Conservation (phyloP, 92 coral and sea anemone genomes). For the Phenganax stokvisi region DNA sequence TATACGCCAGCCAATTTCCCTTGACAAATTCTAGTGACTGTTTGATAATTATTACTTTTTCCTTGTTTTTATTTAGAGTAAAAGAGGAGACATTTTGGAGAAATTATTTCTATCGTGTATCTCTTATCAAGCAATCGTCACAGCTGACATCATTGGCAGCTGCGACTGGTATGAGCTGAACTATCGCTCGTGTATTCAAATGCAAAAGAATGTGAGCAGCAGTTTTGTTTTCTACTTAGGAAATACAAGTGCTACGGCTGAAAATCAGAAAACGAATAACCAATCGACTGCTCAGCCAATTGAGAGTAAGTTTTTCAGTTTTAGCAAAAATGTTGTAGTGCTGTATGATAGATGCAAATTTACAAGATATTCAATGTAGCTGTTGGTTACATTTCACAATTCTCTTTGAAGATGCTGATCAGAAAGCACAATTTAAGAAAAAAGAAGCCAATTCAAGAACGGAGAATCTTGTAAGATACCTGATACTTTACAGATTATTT, state of each 20-base stretch:
- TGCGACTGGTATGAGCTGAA: conserved; percentile 28
- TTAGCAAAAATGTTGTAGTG: too few species aligned
- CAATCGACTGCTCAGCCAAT: conserved; percentile 11
- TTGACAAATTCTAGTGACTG: not conserved
- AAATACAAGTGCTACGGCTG: conserved; percentile 26
- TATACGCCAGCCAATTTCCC: not conserved
- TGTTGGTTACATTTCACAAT: not conserved
- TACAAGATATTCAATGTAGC: too few species aligned
- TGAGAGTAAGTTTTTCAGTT: not conserved
- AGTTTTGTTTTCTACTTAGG: conserved; percentile 34
- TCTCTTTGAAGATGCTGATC: conserved; percentile 31
- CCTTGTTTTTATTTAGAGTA: conserved; percentile 48
- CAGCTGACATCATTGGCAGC: conserved; percentile 86
- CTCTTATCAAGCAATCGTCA: conserved; percentile 89
- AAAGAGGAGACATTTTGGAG: conserved; percentile 92
- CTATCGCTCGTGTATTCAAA: not conserved
- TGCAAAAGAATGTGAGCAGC: not conserved
- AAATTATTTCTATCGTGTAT: conserved; percentile 92
- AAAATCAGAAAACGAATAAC: not conserved
- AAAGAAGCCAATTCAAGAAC: conserved; percentile 17
- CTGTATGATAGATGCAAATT: not conserved
- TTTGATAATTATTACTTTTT: too few species aligned
- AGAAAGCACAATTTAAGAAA: conserved; percentile 14
- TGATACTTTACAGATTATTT: not conserved
- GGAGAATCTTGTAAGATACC: conserved; percentile 37